Percentiles rank a stretch among this genome's conserved stretches.
Conservation (phyloP, 2,113 vertebrate genomes). For the Pontoporia blainvillei region DNA sequence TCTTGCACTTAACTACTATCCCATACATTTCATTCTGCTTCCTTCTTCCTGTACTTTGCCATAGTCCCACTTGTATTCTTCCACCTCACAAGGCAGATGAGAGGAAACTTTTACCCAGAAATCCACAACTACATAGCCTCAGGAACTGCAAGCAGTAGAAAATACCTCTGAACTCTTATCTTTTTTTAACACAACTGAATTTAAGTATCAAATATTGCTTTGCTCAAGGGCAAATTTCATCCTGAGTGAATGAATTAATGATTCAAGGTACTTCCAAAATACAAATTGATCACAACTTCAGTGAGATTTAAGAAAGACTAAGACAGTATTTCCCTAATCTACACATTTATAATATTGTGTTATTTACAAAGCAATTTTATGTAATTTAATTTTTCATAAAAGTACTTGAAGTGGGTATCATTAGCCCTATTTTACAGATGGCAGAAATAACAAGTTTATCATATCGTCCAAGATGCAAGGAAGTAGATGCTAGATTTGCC, state of each 20-base stretch:
- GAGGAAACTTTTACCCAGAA: background rate
- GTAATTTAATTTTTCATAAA: background rate
- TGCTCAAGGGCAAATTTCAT: background rate
- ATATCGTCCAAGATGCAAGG: background rate
- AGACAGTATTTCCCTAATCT: background rate
- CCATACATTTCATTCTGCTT: background rate
- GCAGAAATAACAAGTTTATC: background rate
- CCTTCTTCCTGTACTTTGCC: background rate
- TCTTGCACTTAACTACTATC: background rate
- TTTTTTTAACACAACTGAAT: background rate
- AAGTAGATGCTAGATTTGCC: background rate
- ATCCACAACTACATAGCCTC: background rate
- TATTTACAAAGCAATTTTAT: conserved; percentile 12
- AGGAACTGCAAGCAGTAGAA: background rate
- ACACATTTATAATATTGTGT: background rate
- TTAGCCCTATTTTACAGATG: background rate
- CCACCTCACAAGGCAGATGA: background rate
- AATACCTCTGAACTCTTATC: background rate
- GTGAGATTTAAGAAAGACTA: conserved; percentile 13
- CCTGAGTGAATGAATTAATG: background rate
- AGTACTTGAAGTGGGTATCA: background rate
- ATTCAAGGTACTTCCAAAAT: background rate
- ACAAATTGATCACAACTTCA: background rate
- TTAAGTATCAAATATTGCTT: background rate
- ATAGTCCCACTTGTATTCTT: background rate